phyloP scores from a whole-genome alignment of 2,888 invertebrate species.

The Aleiodes leptofemur region DNA sequence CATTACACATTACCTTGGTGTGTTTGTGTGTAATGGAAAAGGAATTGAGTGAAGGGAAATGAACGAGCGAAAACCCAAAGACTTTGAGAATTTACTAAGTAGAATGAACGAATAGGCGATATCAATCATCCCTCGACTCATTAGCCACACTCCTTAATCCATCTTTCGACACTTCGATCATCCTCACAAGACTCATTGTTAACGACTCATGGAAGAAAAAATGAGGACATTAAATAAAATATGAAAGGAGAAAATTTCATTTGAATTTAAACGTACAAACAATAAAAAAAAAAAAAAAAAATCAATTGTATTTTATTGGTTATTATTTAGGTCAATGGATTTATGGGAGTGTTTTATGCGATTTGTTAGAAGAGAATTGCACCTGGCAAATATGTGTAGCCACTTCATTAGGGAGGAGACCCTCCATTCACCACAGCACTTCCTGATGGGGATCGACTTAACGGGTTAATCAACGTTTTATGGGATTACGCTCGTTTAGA shows the following conservation, averaged over 20 bases:
- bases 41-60: constrained; percentile 14
- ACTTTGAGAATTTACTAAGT: constrained; percentile 8
- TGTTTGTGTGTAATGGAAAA: constrained; percentile 4
- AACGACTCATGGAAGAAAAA: constrained; percentile 12
- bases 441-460: constrained; percentile 57
- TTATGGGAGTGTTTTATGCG: not conserved
- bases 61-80: constrained; percentile 21
- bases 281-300: no score
- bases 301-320: not conserved
- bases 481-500: constrained; percentile 52
- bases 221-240: not conserved
- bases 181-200: constrained; percentile 26
- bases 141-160: constrained; percentile 66
- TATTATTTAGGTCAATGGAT: not conserved
- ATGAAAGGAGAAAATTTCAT: not conserved
- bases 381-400: constrained; percentile 50
- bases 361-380: constrained; percentile 42
- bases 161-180: constrained; percentile 46
- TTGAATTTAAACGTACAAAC: not conserved
- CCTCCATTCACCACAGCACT: constrained; percentile 49
- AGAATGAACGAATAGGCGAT: constrained; percentile 49
- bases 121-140: constrained; percentile 74
- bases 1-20: not conserved
- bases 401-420: constrained; percentile 53
- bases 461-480: constrained; percentile 59